Percentiles rank a stretch among this genome's conserved stretches.
Conservation (phyloP, 2,113 vertebrate species). For the Rhinoptilus africanus region DNA sequence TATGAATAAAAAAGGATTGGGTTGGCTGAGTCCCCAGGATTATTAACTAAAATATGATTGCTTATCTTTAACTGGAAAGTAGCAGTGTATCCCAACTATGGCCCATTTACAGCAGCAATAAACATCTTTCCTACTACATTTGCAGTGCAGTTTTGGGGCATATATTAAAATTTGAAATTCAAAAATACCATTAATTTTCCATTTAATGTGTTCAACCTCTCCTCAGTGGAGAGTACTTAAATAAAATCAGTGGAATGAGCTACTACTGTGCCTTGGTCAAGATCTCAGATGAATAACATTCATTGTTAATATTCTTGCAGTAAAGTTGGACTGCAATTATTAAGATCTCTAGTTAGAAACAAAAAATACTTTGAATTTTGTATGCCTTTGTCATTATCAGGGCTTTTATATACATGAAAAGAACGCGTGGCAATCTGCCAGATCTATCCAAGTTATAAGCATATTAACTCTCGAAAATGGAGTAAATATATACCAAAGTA, state of each 20-base stretch:
- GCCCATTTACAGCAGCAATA: conserved; percentile 27
- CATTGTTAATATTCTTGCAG: background rate
- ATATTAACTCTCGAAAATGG: background rate
- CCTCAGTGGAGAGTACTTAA: background rate
- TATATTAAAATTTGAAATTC: background rate
- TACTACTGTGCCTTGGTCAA: background rate
- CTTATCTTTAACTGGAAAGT: conserved; percentile 24
- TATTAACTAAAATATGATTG: conserved; percentile 27
- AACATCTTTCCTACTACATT: conserved; percentile 24
- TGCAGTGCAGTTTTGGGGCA: background rate
- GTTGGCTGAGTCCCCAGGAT: background rate
- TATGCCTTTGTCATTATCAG: background rate
- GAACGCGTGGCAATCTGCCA: background rate
- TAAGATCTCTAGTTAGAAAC: background rate
- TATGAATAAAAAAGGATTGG: conserved; percentile 31
- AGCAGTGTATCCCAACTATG: background rate
- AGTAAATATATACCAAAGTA: background rate
- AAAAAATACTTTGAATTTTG: background rate
- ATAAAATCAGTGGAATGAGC: background rate
- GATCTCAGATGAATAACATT: background rate
- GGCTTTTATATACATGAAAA: background rate
- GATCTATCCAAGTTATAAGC: background rate
- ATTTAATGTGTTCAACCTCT: background rate
- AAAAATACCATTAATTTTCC: conserved; percentile 17
- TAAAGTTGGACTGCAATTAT: background rate